Evolutionary conservation across 2,797 vertebrate genomes (phyloP).

Genomic region (Mormyrops boulengeri): DNA sequence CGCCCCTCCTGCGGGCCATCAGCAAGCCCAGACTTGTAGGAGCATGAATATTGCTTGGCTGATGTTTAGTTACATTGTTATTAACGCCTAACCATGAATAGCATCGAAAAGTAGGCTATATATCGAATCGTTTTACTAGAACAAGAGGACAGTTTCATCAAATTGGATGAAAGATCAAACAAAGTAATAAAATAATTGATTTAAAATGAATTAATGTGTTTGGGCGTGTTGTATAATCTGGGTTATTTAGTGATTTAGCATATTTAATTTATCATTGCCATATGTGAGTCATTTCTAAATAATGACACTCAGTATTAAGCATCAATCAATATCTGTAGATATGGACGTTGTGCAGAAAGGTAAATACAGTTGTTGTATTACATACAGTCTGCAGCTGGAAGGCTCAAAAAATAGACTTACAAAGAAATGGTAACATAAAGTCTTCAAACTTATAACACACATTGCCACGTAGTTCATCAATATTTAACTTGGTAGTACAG

Average conservation of each 20-base stretch:
- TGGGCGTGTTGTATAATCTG: background rate
- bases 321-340: conserved; percentile 39
- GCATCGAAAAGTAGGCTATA: background rate
- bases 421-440: background rate
- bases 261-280: conserved; percentile 24
- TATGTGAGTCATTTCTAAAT: conserved; percentile 42
- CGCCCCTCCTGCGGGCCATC: background rate
- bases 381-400: background rate
- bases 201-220: conserved; percentile 1
- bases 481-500: conserved; percentile 24
- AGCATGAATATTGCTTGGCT: background rate
- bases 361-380: background rate
- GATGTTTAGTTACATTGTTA: background rate
- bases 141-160: background rate
- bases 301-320: conserved; percentile 26
- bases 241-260: conserved; percentile 20
- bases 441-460: background rate
- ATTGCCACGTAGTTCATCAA: conserved; percentile 12
- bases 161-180: conserved; percentile 19
- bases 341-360: background rate
- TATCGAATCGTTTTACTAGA: background rate
- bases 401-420: background rate
- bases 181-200: conserved; percentile 17
- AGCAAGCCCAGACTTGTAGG: background rate
- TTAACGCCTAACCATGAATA: conserved; percentile 2